phyloP scores from a whole-genome alignment of 2,797 vertebrate genomes.

The Danio kyathit region DNA sequence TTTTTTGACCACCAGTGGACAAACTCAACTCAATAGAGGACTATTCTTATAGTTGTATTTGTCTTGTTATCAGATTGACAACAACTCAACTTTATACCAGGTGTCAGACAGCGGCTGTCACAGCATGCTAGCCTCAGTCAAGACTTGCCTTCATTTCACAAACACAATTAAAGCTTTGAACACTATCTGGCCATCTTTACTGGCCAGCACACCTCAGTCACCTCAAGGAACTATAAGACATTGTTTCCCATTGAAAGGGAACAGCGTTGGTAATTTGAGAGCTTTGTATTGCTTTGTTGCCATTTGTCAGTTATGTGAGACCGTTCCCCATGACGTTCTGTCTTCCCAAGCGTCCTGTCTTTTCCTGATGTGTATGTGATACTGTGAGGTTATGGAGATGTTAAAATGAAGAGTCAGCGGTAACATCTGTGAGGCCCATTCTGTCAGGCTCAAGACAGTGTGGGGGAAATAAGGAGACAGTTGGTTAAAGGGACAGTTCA shows the following conservation, averaged over 20 bases:
- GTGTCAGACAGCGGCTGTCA: neutral
- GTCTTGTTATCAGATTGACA: too few species aligned
- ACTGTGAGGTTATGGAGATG: conserved; percentile 44
- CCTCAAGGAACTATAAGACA: conserved; percentile 18
- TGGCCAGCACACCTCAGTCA: conserved; percentile 28
- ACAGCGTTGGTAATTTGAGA: conserved; percentile 45
- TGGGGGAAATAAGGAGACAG: neutral
- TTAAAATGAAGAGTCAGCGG: conserved; percentile 31
- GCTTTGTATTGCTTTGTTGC: conserved; percentile 48
- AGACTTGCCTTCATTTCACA: conserved; percentile 15
- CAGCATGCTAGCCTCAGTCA: conserved; percentile 8
- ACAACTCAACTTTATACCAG: neutral
- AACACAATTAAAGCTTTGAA: conserved; percentile 33
- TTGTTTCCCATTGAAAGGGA: conserved; percentile 35
- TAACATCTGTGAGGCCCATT: conserved; percentile 40
- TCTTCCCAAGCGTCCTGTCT: conserved; percentile 28
- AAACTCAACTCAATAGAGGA: too few species aligned
- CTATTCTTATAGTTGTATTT: too few species aligned
- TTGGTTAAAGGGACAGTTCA: neutral
- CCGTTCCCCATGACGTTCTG: conserved; percentile 16
- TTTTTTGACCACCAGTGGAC: too few species aligned
- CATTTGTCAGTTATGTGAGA: conserved; percentile 51
- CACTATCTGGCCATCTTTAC: conserved; percentile 41
- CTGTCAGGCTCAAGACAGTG: conserved; percentile 4
- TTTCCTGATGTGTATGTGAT: conserved; percentile 42